Evolutionary conservation across 2,797 vertebrate genomes (phyloP), one percentile per base, ranked within the genome.

Genomic region (Numenius phaeopus): DNA sequence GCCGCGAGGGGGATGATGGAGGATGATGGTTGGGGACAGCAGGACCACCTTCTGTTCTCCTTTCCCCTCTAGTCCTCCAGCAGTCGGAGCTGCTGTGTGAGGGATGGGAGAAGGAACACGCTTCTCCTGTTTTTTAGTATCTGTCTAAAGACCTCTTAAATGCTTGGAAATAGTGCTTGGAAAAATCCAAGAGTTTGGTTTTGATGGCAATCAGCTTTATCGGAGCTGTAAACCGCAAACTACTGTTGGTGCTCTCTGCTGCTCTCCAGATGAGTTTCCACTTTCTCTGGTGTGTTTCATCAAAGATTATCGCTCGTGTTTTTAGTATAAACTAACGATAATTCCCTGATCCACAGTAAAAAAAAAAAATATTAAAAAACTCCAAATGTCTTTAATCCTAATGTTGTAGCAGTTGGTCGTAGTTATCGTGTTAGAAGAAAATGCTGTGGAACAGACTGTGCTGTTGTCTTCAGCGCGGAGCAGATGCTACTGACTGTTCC

Each of bases 371-470:
- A 39, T 26, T 47, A 21, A 47, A 66, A 55, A 44, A 40, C 8
- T 29, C 80, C 58, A 73, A 72, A 91, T 90, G 71, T 77, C 75
- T 95, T 76, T 42, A 57, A 59, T 88, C 22, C 47, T 58, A 34
- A 2, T 73, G 83, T 90, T 82, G 19, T 86, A 44, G 77, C 97
- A 96, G 86, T 93, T 90, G 91, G 85, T 39, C 70, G 83, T 83
- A 62, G 93, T 46, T 94, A 10, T 2, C 2, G 2, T 55, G 83
- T 42, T 67, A 49, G 85, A 87, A 65, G 93, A 39, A 69, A 64
- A n/a, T 8, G 72, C 94, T 67, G 78, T 10, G 64, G 96, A 95
- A 97, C 97, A 97, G 85, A 57, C 91, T 93, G 96, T 95, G 86
- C 97, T 83, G 80, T 86, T 95, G 91, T 87, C 87, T 79, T 82